phyloP scores from a whole-genome alignment of 2,888 invertebrate species.

The Eucera pruinosa region DNA sequence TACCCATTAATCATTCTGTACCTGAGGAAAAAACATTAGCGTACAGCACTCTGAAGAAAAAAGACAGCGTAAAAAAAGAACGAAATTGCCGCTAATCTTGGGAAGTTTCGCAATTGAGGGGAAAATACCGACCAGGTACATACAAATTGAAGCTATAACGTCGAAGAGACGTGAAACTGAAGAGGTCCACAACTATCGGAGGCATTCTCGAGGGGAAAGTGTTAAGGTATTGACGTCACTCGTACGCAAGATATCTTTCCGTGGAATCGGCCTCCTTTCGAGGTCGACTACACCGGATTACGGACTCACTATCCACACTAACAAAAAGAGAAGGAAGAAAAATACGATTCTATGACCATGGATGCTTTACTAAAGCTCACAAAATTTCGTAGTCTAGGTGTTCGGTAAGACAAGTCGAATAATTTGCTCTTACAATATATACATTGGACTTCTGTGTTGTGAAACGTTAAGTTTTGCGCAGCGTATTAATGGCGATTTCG shows the following conservation, averaged over 20 bases:
- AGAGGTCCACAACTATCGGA: conserved; percentile 46
- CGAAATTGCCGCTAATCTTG: conserved; percentile 1
- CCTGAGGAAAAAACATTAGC: neutral
- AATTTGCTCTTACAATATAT: conserved; percentile 22
- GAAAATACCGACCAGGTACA: conserved; percentile 12
- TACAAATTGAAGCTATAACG: neutral
- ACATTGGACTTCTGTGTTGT: conserved; percentile 31
- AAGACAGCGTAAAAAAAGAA: neutral
- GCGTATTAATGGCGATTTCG: conserved; percentile 34
- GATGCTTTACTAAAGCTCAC: neutral
- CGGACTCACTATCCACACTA: conserved; percentile 45
- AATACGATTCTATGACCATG: neutral
- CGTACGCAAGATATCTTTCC: conserved; percentile 68
- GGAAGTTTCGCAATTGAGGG: conserved; percentile 18
- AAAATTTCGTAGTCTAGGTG: neutral
- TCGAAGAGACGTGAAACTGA: conserved; percentile 31
- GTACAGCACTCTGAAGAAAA: neutral
- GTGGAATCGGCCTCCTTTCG: conserved; percentile 76
- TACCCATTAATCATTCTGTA: neutral
- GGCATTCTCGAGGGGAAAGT: conserved; percentile 74
- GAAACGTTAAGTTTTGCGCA: conserved; percentile 41
- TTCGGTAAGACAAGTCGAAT: conserved; percentile 1
- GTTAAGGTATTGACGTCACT: conserved; percentile 75
- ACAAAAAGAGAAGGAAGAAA: conserved; percentile 1
- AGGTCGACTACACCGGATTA: conserved; percentile 69